Percentiles rank a stretch among this genome's conserved stretches.
phyloP scores from a whole-genome alignment of 2,888 invertebrate genomes.

The Helicoverpa assulta region DNA sequence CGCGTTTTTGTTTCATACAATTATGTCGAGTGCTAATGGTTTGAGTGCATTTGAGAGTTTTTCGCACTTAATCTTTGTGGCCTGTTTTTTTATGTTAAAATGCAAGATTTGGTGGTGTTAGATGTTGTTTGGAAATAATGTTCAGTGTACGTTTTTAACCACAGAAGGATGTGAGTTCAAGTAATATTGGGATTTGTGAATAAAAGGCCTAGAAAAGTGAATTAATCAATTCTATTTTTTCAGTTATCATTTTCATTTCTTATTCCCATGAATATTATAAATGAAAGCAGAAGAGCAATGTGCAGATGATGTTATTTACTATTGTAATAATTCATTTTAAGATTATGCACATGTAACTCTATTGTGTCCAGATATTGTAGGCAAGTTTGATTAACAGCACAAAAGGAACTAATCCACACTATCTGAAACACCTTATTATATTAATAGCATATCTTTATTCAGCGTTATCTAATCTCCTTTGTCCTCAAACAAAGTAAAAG shows the following conservation, averaged over 20 bases:
- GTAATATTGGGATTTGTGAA: too few species aligned
- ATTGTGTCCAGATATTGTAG: neutral
- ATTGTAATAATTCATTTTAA: neutral
- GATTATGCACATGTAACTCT: neutral
- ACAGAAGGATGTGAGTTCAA: too few species aligned
- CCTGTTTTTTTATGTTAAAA: neutral
- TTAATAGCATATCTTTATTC: conserved; percentile 23
- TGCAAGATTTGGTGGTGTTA: neutral
- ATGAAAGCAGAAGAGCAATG: neutral
- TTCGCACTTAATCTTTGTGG: conserved; percentile 30
- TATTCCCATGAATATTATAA: neutral
- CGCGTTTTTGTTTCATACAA: conserved; percentile 35
- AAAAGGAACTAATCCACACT: conserved; percentile 10
- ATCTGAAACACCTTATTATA: conserved; percentile 21
- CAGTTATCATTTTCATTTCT: neutral
- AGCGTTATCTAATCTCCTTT: conserved; percentile 40
- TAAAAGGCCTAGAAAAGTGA: too few species aligned
- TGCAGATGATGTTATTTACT: too few species aligned
- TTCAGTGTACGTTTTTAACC: too few species aligned
- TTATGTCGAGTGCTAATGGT: conserved; percentile 35
- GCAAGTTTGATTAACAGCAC: neutral
- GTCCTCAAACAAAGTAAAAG: conserved; percentile 47
- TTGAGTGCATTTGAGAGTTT: conserved; percentile 13
- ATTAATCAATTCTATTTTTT: too few species aligned
- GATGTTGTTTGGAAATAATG: neutral